These are phyloP conservation scores for Musca domestica DNA, from an alignment of 1,140 invertebrate genomes.

Conservation along the genomic window DNA sequence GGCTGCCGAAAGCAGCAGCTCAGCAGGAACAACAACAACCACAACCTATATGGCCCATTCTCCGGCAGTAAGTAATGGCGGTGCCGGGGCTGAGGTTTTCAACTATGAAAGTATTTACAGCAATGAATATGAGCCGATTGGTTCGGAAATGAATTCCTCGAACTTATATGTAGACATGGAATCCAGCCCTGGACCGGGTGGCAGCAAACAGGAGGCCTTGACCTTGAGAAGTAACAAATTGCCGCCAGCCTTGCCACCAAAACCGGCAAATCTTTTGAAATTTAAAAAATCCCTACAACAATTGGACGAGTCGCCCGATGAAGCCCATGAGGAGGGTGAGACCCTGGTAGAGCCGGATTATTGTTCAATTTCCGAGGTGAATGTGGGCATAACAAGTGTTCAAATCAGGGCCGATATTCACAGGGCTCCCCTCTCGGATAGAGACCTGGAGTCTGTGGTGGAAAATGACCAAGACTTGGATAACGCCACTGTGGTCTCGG, in stretches of 20 bases:
- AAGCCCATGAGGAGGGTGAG: slow-evolving; percentile 26
- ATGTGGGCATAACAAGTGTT: slow-evolving; percentile 40
- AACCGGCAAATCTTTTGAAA: slow-evolving; percentile 59
- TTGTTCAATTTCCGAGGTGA: slow-evolving; percentile 58
- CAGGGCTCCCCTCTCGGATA: slow-evolving; percentile 40
- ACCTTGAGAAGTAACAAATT: slow-evolving; percentile 27
- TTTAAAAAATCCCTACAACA: slow-evolving; percentile 46
- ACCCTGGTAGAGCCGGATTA: slow-evolving; percentile 56
- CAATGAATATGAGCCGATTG: slow-evolving; percentile 59
- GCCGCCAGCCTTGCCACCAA: slow-evolving; percentile 62
- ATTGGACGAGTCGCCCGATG: slow-evolving; percentile 32
- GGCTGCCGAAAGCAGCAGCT: neutral
- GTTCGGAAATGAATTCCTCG: slow-evolving; percentile 42
- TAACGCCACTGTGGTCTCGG: slow-evolving; percentile 23
- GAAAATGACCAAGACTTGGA: slow-evolving; percentile 28
- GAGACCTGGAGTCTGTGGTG: slow-evolving; percentile 11
- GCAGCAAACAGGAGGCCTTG: neutral
- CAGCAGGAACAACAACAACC: too few relatives aligned
- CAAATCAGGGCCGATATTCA: slow-evolving; percentile 49
- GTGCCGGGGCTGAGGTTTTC: slow-evolving; percentile 28
- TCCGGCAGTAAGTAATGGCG: neutral
- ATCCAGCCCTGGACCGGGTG: slow-evolving; percentile 2
- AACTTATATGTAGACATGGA: slow-evolving; percentile 58
- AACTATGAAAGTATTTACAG: slow-evolving; percentile 57
- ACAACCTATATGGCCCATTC: slow-evolving; percentile 4